Evolutionary conservation across 2,113 vertebrate species (phyloP), one percentile per base, ranked within the genome.

Genomic region (Gadus macrocephalus): DNA sequence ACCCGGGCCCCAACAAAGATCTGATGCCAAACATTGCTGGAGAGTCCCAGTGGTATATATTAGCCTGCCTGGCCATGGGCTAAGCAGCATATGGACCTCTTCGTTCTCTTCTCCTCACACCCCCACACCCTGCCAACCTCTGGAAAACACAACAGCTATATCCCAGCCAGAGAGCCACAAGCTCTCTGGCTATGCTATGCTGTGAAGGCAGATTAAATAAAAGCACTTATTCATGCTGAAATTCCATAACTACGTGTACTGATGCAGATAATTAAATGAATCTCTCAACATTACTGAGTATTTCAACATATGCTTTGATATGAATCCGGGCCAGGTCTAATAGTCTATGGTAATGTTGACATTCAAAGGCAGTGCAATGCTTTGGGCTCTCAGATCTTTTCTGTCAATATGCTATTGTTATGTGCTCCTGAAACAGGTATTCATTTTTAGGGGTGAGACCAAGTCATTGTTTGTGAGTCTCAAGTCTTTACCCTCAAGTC

Each of bases 11-110:
- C 78, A 15, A 42, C 74, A 86, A 73, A 59, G 72, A 66, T 75
- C 67, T 72, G 58, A 78, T 87, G 86, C 84, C 85, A 88, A 78
- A 75, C 71, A 79, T 66, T 81, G 70, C 76, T 82, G 87, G 81
- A 80, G 81, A 83, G 69, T 90, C 90, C 88, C 87, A 69, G 69
- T 75, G 78, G 87, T 78, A 80, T 91, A 89, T 85, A 90, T 90
- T 90, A 90, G 87, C 85, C 78, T 90, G 90, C 87, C 90, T 90
- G 88, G 84, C 89, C 83, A 89, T 85, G 88, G 89, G 86, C 86
- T 81, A 84, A 80, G 76, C 73, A 78, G 73, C 86, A 90, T 88
- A 90, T 88, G 84, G 83, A n/a, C 74, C 42, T 62, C 66, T 76
- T 88, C 88, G 90, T 91, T 86, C 90, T 89, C 62, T 88, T 53